A percentile compares a stretch with the other conserved stretches of the same genome.
These are phyloP conservation scores for Amblyteles armatorius DNA, from an alignment of 2,888 invertebrate genomes.

Conservation along the genomic window DNA sequence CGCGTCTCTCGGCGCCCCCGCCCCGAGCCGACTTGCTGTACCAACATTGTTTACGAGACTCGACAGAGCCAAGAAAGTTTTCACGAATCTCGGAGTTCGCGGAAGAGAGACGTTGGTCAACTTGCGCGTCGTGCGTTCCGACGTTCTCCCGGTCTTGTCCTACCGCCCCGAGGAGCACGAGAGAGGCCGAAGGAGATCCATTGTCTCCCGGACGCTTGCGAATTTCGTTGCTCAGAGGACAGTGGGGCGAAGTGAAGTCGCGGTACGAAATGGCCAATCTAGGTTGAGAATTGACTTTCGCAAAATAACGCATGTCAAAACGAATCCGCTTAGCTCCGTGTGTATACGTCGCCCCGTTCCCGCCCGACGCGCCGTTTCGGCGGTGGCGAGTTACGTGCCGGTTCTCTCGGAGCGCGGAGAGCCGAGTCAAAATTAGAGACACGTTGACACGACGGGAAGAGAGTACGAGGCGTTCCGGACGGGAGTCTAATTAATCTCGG, in stretches of 20 bases:
- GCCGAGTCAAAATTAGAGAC: conserved; percentile 13
- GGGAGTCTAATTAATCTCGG: conserved; percentile 62
- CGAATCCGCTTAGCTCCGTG: background rate
- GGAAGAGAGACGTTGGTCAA: conserved; percentile 42
- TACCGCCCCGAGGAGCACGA: background rate
- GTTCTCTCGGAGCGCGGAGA: background rate
- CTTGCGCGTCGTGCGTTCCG: conserved; percentile 50
- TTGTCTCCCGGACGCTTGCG: background rate
- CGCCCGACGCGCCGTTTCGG: background rate
- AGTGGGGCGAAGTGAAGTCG: background rate
- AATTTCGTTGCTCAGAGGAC: background rate
- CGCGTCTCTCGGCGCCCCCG: conserved; percentile 1
- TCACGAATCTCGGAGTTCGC: conserved; percentile 61
- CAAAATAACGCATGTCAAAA: too few relatives aligned
- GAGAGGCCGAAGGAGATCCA: too few relatives aligned
- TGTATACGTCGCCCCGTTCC: background rate
- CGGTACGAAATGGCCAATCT: background rate
- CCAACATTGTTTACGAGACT: conserved; percentile 64
- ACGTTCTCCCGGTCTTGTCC: conserved; percentile 13
- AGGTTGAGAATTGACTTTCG: background rate
- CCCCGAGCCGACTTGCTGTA: conserved; percentile 14
- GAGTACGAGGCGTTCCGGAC: conserved; percentile 18
- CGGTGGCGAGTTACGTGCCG: background rate
- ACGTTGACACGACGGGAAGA: conserved; percentile 34
- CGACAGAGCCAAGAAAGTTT: conserved; percentile 59